These are phyloP conservation scores for Theropithecus gelada DNA, from an alignment of 2,113 vertebrate genomes.

Conservation along the genomic window DNA sequence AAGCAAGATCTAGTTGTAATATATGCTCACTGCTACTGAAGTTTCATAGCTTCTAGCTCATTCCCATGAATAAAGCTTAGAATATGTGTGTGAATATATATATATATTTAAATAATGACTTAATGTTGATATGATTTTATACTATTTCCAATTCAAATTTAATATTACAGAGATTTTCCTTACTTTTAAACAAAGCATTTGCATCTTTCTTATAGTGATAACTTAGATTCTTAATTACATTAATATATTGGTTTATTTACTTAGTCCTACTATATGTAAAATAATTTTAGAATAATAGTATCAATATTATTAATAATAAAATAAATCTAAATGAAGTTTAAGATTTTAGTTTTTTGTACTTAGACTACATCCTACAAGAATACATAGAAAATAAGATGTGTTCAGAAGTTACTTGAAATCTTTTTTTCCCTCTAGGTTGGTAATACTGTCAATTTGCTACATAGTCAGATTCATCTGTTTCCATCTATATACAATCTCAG, in stretches of 20 bases:
- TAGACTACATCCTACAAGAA: background rate
- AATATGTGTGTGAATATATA: background rate
- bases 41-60: background rate
- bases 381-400: background rate
- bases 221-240: background rate
- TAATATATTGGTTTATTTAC: background rate
- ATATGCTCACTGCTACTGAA: background rate
- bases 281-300: background rate
- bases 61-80: background rate
- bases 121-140: background rate
- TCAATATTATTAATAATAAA: background rate
- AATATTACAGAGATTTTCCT: background rate
- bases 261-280: background rate
- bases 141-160: slow-evolving; percentile 9
- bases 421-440: background rate
- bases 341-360: background rate
- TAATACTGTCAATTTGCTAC: background rate
- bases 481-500: background rate
- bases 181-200: background rate
- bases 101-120: background rate
- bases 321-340: background rate
- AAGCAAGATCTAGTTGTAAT: background rate
- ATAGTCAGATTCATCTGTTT: background rate
- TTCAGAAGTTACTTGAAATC: background rate
- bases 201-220: background rate